Percentiles rank a stretch among this genome's conserved stretches.
These are phyloP conservation scores for Drosophila melanica DNA, from an alignment of 1,140 invertebrate species.

Conservation along the genomic window DNA sequence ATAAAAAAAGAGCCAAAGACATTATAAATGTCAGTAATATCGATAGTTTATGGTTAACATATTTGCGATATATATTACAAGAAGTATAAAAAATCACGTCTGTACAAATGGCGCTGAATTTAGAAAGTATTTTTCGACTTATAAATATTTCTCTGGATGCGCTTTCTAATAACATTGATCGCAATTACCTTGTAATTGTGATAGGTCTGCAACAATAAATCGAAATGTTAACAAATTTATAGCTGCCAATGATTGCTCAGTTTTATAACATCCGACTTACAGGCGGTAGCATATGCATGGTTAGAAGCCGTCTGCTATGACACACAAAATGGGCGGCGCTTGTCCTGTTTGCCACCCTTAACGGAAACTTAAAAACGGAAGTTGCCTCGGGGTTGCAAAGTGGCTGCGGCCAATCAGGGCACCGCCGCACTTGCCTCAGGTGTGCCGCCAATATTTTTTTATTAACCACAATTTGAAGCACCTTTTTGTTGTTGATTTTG, in stretches of 20 bases:
- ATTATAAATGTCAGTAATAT: constrained; percentile 9
- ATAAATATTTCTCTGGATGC: too few relatives aligned
- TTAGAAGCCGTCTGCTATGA: constrained; percentile 6
- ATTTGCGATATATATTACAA: too few relatives aligned
- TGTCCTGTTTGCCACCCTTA: constrained; percentile 33
- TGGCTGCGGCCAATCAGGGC: constrained; percentile 46
- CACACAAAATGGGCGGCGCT: constrained; percentile 28
- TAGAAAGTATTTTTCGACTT: too few relatives aligned
- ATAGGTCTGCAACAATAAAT: too few relatives aligned
- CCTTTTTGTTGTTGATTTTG: constrained; percentile 49
- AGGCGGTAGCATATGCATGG: background rate
- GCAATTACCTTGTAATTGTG: too few relatives aligned
- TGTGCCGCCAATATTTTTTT: constrained; percentile 50
- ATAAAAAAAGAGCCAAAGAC: background rate
- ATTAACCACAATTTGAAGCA: constrained; percentile 58
- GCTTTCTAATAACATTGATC: too few relatives aligned
- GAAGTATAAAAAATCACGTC: too few relatives aligned
- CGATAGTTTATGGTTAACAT: too few relatives aligned
- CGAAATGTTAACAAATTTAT: too few relatives aligned
- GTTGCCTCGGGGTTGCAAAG: constrained; percentile 22
- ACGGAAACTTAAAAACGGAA: constrained; percentile 23
- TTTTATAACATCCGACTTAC: constrained; percentile 3
- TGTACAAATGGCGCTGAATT: too few relatives aligned
- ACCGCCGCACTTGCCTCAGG: constrained; percentile 27
- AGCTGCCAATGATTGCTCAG: background rate